Conservation (phyloP, 2,888 invertebrate species). For the Ochropacha duplaris region DNA sequence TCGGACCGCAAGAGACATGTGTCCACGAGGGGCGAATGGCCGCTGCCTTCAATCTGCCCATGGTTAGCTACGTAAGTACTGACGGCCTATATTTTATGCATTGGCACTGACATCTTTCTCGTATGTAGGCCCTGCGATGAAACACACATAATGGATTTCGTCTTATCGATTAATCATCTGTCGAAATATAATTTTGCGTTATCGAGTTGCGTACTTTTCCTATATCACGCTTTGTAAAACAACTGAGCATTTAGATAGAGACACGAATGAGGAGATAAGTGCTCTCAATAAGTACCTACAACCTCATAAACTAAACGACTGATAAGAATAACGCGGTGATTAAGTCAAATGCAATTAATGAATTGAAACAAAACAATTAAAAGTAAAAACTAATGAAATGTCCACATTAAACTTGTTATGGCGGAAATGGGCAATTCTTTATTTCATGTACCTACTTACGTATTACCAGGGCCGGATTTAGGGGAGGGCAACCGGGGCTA, state of each 20-base stretch:
- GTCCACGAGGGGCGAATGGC: slow-evolving; percentile 97
- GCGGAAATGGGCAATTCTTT: not conserved
- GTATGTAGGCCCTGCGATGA: not conserved
- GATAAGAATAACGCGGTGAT: not conserved
- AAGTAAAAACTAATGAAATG: too few species aligned
- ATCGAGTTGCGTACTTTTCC: not conserved
- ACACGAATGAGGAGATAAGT: not conserved
- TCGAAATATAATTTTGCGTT: not conserved
- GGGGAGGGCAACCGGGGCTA: too few species aligned
- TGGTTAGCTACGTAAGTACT: slow-evolving; percentile 96
- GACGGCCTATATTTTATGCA: not conserved
- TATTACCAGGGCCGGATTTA: too few species aligned
- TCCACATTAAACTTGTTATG: not conserved
- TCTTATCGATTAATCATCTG: not conserved
- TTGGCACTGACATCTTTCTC: not conserved
- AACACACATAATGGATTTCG: not conserved
- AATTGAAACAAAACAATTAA: not conserved
- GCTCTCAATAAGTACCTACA: not conserved
- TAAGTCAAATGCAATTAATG: not conserved
- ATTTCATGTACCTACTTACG: too few species aligned
- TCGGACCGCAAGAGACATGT: slow-evolving; percentile 92
- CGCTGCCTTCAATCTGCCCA: slow-evolving; percentile 95
- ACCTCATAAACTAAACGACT: not conserved
- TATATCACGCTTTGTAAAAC: not conserved
- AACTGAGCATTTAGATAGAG: not conserved